These are phyloP conservation scores for Murina feae DNA, from an alignment of 2,113 vertebrate species.

Conservation along the genomic window DNA sequence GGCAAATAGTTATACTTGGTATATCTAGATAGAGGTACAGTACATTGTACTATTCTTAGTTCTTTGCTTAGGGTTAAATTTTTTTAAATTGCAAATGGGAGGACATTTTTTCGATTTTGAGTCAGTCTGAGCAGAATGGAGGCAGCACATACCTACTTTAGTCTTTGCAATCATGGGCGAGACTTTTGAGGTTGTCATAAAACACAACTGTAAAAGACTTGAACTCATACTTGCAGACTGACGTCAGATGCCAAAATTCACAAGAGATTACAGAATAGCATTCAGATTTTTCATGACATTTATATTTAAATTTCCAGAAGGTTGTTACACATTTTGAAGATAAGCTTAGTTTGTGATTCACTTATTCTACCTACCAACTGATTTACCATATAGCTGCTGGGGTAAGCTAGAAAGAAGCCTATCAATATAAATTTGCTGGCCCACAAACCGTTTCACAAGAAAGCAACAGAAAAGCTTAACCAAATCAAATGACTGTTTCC, in stretches of 20 bases:
- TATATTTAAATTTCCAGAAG: slow-evolving; percentile 13
- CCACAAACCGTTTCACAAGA: not conserved
- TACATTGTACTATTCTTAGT: not conserved
- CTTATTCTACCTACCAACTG: not conserved
- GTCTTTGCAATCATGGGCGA: not conserved
- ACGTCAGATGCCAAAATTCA: slow-evolving; percentile 37
- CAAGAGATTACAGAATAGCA: not conserved
- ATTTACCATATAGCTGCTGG: not conserved
- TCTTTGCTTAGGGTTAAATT: not conserved
- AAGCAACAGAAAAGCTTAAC: not conserved
- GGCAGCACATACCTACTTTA: not conserved
- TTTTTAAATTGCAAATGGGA: not conserved
- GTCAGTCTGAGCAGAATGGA: not conserved
- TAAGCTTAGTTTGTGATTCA: slow-evolving; percentile 24
- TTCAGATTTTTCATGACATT: not conserved
- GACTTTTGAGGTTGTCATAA: not conserved
- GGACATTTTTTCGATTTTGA: not conserved
- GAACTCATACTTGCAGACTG: slow-evolving; percentile 10
- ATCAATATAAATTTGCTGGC: not conserved
- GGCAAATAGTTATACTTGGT: not conserved
- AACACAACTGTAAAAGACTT: not conserved
- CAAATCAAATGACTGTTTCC: not conserved
- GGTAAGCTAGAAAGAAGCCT: not conserved
- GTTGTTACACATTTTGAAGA: slow-evolving; percentile 11
- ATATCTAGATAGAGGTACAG: not conserved